These are phyloP conservation scores for Actenoides lindsayi DNA, from an alignment of 2,113 vertebrate genomes.

Conservation along the genomic window DNA sequence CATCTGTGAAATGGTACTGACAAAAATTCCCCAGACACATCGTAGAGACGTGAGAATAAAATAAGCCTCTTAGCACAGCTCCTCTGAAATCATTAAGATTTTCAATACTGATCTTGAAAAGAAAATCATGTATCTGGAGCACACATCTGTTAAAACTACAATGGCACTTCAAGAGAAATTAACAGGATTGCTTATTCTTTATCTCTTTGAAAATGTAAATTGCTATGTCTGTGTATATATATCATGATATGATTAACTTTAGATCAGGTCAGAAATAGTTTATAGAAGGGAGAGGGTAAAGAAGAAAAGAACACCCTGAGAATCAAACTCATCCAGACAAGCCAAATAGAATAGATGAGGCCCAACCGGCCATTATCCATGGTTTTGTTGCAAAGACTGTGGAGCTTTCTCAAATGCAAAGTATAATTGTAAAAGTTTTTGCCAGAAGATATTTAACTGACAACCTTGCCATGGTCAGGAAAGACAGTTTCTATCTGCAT, in stretches of 20 bases:
- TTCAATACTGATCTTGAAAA: neutral
- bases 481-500: slow-evolving; percentile 45
- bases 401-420: neutral
- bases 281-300: neutral
- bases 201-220: neutral
- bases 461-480: neutral
- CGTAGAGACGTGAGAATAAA: neutral
- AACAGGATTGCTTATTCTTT: neutral
- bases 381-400: neutral
- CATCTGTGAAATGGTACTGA: neutral
- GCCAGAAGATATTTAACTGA: neutral
- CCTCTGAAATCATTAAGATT: neutral
- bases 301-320: neutral
- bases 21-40: neutral
- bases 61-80: neutral
- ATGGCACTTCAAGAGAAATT: neutral
- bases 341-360: neutral
- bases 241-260: neutral
- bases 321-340: neutral
- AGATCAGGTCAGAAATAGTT: neutral
- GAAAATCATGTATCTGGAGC: neutral
- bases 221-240: neutral
- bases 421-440: slow-evolving; percentile 18
- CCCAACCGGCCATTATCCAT: neutral
- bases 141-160: neutral